Evolutionary conservation across 2,888 invertebrate genomes (phyloP).

Genomic region (Troglohyphantes excavatus): DNA sequence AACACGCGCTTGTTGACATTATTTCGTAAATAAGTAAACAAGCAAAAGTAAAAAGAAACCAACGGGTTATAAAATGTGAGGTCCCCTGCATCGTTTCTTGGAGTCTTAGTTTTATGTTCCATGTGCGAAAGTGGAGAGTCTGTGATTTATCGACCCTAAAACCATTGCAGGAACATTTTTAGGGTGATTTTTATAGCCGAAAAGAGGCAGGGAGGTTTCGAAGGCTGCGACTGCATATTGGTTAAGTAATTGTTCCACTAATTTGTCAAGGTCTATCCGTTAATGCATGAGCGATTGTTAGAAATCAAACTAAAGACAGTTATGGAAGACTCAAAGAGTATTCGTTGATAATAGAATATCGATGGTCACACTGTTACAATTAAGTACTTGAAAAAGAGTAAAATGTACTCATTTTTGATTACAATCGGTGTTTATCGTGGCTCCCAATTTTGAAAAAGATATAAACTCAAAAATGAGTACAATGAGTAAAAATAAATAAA

Average conservation of each 20-base stretch:
- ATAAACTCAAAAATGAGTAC: no score
- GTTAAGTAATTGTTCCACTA: slow-evolving; percentile 18
- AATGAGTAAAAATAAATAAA: no score
- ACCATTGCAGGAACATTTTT: slow-evolving; percentile 42
- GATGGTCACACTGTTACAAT: no score
- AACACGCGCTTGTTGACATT: slow-evolving; percentile 42
- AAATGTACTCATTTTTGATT: no score
- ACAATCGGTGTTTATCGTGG: no score
- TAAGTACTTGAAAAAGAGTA: no score
- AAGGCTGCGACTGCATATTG: slow-evolving; percentile 6
- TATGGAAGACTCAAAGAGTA: no score
- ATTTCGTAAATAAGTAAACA: slow-evolving; percentile 36
- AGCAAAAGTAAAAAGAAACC: slow-evolving; percentile 36
- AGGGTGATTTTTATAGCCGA: slow-evolving; percentile 43
- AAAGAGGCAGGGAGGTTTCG: slow-evolving; percentile 19
- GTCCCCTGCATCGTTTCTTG: slow-evolving; percentile 20
- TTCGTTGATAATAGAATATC: no score
- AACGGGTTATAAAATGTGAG: slow-evolving; percentile 43
- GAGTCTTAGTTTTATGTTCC: slow-evolving; percentile 37
- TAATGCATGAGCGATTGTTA: not conserved
- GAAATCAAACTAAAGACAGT: not conserved
- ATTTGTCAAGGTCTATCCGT: not conserved
- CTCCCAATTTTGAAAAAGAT: no score
- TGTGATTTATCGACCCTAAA: slow-evolving; percentile 49
- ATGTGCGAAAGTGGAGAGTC: slow-evolving; percentile 1